Conservation (phyloP, 2,888 invertebrate species). For the Rhamnusium bicolor region DNA sequence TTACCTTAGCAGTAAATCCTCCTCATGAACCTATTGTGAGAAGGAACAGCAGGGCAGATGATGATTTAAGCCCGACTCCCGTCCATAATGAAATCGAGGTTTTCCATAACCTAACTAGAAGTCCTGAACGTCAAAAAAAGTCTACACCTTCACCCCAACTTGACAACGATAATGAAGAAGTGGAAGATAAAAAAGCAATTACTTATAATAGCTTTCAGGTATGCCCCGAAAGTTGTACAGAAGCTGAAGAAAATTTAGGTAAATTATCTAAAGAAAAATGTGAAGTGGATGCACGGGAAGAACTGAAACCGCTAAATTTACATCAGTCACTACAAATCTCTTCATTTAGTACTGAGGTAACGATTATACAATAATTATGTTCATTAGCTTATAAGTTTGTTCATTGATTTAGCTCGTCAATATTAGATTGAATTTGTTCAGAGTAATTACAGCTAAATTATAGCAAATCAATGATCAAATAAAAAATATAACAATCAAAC, state of each 20-base stretch:
- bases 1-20: background rate
- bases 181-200: constrained; percentile 19
- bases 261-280: background rate
- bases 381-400: background rate
- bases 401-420: constrained; percentile 1
- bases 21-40: constrained; percentile 7
- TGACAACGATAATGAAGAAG: background rate
- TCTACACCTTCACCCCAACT: constrained; percentile 15
- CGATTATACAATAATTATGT: background rate
- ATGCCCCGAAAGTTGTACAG: constrained; percentile 28
- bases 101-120: constrained; percentile 79
- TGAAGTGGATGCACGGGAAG: background rate
- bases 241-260: background rate
- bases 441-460: background rate
- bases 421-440: background rate
- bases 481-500: background rate
- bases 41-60: constrained; percentile 52
- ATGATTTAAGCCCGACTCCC: constrained; percentile 67
- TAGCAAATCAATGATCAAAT: background rate
- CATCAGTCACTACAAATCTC: constrained; percentile 38
- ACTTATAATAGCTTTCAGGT: constrained; percentile 56
- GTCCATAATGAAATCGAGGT: constrained; percentile 79
- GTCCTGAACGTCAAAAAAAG: constrained; percentile 69
- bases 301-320: constrained; percentile 19
- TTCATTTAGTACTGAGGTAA: constrained; percentile 46